Conservation (phyloP, 2,113 vertebrate genomes). For the Hirundichthys speculiger region DNA sequence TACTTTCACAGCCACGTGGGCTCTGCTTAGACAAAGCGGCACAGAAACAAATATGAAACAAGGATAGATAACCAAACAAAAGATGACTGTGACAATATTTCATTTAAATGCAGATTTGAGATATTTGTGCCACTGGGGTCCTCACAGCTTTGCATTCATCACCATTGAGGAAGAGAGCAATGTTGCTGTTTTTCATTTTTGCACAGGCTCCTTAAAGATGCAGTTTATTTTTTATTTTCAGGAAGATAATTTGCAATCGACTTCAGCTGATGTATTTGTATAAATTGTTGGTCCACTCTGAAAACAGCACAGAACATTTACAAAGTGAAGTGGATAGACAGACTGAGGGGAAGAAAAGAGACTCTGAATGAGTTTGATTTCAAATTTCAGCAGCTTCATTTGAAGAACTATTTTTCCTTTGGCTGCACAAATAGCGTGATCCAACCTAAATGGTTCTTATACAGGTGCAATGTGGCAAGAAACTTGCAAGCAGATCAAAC, state of each 20-base stretch:
- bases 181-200: constrained; percentile 34
- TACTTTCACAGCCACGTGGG: constrained; percentile 16
- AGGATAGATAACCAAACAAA: constrained; percentile 70
- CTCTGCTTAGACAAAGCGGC: constrained; percentile 50
- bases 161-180: constrained; percentile 48
- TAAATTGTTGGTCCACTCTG: constrained; percentile 39
- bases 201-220: constrained; percentile 24
- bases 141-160: constrained; percentile 68
- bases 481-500: constrained; percentile 43
- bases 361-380: constrained; percentile 25
- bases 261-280: constrained; percentile 61
- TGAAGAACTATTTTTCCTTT: constrained; percentile 9
- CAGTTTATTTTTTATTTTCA: constrained; percentile 61
- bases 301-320: constrained; percentile 46
- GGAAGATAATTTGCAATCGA: constrained; percentile 47
- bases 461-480: constrained; percentile 48
- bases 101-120: constrained; percentile 84
- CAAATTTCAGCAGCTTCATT: constrained; percentile 36
- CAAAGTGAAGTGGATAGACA: constrained; percentile 36
- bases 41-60: constrained; percentile 53
- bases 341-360: constrained; percentile 1
- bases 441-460: constrained; percentile 17
- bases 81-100: constrained; percentile 75
- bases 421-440: constrained; percentile 38
- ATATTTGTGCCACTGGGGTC: constrained; percentile 40